A percentile compares a stretch with the other conserved stretches of the same genome.
These are phyloP conservation scores for Scotopteryx bipunctaria DNA, from an alignment of 2,888 invertebrate genomes.

Conservation along the genomic window DNA sequence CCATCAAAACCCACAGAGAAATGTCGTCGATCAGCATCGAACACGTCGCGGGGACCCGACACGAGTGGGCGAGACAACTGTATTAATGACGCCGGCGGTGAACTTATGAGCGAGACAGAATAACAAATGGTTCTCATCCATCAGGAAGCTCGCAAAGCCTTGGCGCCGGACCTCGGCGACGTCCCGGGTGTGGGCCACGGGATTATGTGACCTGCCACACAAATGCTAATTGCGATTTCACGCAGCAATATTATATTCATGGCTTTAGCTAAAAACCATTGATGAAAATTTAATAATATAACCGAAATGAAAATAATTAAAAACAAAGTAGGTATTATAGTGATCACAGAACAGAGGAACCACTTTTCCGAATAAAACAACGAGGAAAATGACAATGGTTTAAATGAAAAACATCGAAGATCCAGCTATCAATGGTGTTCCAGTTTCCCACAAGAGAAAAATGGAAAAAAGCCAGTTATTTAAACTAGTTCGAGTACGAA, in stretches of 20 bases:
- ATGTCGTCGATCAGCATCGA: conserved; percentile 12
- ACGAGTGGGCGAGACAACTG: conserved; percentile 18
- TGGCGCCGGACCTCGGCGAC: conserved; percentile 40
- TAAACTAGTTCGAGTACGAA: background rate
- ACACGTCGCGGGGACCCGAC: background rate
- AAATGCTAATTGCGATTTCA: conserved; percentile 27
- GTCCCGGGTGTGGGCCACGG: conserved; percentile 15
- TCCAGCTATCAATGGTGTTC: no score
- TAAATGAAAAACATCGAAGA: no score
- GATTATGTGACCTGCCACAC: conserved; percentile 26
- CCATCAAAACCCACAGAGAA: conserved; percentile 6
- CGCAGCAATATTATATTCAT: background rate
- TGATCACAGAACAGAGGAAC: no score
- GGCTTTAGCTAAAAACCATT: background rate
- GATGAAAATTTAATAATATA: no score
- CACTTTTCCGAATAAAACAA: no score
- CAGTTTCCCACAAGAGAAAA: no score
- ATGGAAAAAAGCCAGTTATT: background rate
- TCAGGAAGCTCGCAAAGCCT: conserved; percentile 50
- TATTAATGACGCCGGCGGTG: conserved; percentile 47
- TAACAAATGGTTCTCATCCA: conserved; percentile 52
- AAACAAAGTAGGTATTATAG: no score
- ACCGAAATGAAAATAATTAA: background rate
- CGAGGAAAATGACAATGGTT: no score
- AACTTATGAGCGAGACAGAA: conserved; percentile 49